A percentile compares a stretch with the other conserved stretches of the same genome.
Conservation (phyloP, 2,888 invertebrate genomes). For the Trachelus stipa region DNA sequence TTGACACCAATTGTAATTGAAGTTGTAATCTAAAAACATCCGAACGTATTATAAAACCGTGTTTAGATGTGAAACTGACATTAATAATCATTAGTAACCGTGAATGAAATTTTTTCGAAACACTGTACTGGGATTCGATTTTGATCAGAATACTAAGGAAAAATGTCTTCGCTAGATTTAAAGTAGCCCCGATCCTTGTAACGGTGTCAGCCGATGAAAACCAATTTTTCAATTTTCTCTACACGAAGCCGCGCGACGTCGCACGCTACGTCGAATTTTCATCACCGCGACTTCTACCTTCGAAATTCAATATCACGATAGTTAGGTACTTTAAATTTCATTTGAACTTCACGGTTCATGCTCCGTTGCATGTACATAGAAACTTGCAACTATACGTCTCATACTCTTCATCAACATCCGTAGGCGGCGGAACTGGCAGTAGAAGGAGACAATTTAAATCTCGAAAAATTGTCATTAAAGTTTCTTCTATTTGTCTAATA, state of each 20-base stretch:
- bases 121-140: not conserved
- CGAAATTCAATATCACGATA: slow-evolving; percentile 50
- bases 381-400: slow-evolving; percentile 9
- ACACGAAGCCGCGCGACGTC: slow-evolving; percentile 27
- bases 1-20: not conserved
- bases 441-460: not conserved
- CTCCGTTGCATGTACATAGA: slow-evolving; percentile 37
- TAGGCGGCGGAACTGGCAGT: not conserved
- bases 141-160: not conserved
- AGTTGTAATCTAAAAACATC: not conserved
- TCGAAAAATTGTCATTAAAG: not conserved
- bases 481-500: not conserved
- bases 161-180: slow-evolving; percentile 9
- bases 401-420: not conserved
- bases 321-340: slow-evolving; percentile 46
- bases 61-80: not conserved
- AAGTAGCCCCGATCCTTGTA: slow-evolving; percentile 25
- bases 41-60: not conserved
- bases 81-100: not conserved
- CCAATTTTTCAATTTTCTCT: slow-evolving; percentile 45
- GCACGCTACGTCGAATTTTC: slow-evolving; percentile 31
- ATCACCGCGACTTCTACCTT: slow-evolving; percentile 35
- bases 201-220: slow-evolving; percentile 30
- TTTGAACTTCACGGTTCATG: slow-evolving; percentile 44
- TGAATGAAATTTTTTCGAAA: not conserved